phyloP scores from a whole-genome alignment of 2,888 invertebrate genomes.

The Poecilobothrus nobilitatus region DNA sequence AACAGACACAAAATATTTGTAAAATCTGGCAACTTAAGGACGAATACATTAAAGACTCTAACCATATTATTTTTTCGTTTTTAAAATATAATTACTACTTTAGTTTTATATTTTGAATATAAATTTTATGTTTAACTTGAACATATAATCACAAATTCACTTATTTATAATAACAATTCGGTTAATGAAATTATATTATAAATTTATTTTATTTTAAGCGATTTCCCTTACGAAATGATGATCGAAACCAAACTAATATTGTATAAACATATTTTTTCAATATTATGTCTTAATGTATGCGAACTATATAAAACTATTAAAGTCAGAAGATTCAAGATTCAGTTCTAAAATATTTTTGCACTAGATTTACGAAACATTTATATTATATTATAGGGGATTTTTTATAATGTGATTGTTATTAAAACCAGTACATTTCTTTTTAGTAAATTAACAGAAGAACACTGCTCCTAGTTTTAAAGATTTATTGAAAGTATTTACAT shows the following conservation, averaged over 20 bases:
- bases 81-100: neutral
- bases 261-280: neutral
- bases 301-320: neutral
- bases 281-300: neutral
- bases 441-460: neutral
- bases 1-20: neutral
- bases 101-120: neutral
- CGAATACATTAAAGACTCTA: neutral
- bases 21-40: slow-evolving; percentile 1
- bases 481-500: neutral
- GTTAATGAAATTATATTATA: neutral
- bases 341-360: neutral
- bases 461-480: neutral
- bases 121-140: neutral
- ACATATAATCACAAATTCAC: neutral
- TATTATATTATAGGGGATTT: neutral
- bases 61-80: neutral
- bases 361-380: neutral
- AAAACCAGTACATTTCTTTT: neutral
- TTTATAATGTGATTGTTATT: neutral
- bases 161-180: neutral
- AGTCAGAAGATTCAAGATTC: neutral
- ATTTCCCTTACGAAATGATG: neutral
- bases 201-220: neutral
- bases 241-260: neutral